phyloP scores from a whole-genome alignment of 2,797 vertebrate species.

The Petrocephalus schoutedeni region DNA sequence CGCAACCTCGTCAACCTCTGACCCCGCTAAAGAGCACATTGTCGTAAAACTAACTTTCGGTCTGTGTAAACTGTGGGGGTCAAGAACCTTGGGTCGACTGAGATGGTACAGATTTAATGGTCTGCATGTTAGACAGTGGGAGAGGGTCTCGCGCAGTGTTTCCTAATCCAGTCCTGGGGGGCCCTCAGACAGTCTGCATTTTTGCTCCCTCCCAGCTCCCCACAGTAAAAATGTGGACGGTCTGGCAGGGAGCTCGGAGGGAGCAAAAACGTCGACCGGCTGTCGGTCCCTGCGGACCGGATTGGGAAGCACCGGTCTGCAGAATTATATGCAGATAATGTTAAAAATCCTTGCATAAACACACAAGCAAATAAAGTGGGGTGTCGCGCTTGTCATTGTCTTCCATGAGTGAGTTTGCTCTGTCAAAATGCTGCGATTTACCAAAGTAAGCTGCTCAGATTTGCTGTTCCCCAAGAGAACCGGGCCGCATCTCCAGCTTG shows the following conservation, averaged over 20 bases:
- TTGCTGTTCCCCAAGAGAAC: background rate
- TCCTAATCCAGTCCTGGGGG: background rate
- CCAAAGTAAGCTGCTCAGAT: background rate
- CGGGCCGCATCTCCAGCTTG: background rate
- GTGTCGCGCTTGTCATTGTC: background rate
- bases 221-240: background rate
- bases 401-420: background rate
- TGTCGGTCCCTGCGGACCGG: background rate
- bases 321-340: background rate
- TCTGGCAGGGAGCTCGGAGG: background rate
- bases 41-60: slow-evolving; percentile 60
- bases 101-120: slow-evolving; percentile 28
- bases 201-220: background rate
- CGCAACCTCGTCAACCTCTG: slow-evolving; percentile 47
- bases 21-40: slow-evolving; percentile 62
- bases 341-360: background rate
- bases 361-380: background rate
- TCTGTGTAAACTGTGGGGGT: slow-evolving; percentile 54
- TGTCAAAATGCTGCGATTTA: background rate
- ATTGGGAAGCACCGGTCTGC: background rate
- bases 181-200: background rate
- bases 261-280: background rate
- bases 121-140: slow-evolving; percentile 26
- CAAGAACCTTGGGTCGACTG: slow-evolving; percentile 43
- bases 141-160: background rate